Evolutionary conservation across 2,888 invertebrate species (phyloP).

Genomic region (Agrilus biguttatus): DNA sequence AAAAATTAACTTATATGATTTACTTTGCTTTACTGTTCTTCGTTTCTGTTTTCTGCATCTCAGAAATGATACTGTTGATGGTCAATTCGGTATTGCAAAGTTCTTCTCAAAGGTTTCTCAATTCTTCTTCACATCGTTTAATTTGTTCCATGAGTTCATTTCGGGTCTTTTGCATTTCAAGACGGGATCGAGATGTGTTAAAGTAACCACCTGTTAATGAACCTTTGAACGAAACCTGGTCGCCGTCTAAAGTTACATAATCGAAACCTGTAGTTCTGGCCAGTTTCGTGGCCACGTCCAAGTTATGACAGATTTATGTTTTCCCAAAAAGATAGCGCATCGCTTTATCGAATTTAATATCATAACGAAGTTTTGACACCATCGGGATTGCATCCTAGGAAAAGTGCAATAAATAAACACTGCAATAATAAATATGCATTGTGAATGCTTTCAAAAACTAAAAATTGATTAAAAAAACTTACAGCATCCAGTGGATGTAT

Average conservation of each 20-base stretch:
- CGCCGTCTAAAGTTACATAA: constrained; percentile 96
- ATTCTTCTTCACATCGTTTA: constrained; percentile 58
- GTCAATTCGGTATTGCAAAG: constrained; percentile 66
- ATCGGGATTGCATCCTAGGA: constrained; percentile 90
- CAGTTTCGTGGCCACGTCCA: constrained; percentile 91
- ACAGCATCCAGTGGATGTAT: constrained; percentile 52
- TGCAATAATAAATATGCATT: not conserved
- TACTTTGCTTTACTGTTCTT: constrained; percentile 95
- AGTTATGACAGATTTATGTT: constrained; percentile 91
- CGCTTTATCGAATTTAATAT: constrained; percentile 77
- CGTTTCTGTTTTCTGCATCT: constrained; percentile 96
- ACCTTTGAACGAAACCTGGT: constrained; percentile 91
- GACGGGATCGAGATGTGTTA: constrained; percentile 82
- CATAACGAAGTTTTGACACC: constrained; percentile 87
- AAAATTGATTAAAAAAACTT: constrained; percentile 12
- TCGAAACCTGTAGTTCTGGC: constrained; percentile 93
- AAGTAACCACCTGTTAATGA: constrained; percentile 98
- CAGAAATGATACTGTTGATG: constrained; percentile 82
- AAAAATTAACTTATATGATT: constrained; percentile 19
- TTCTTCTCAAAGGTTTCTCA: too few relatives aligned
- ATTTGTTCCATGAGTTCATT: constrained; percentile 75
- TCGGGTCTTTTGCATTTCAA: constrained; percentile 88
- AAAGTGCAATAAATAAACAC: constrained; percentile 7
- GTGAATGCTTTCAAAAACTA: not conserved
- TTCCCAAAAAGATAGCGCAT: constrained; percentile 96